Evolutionary conservation across 2,113 vertebrate species (phyloP), one percentile per base, ranked within the genome.

Genomic region (Silurus asotus): DNA sequence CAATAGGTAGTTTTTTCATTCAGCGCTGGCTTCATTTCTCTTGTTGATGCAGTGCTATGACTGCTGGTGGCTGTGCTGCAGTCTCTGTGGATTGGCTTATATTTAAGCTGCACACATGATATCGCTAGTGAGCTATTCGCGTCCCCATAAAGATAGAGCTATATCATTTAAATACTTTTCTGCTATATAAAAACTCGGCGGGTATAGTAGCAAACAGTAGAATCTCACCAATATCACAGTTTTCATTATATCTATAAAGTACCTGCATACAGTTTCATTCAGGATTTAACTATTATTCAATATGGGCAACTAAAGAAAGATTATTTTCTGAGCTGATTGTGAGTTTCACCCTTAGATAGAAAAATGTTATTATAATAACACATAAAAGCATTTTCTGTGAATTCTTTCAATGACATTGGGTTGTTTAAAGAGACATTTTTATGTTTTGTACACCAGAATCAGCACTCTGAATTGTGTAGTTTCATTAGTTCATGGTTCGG

Each of bases 141-240:
- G 89, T 89, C 86, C 90, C 89, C 90, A 89, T 91, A 90, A 94
- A 92, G 86, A 88, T 91, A 91, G 85, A 84, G 78, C 89, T 79
- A 74, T 89, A 69, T 79, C 70, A 20, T 83, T 90, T 75, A 88
- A 83, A 85, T 89, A 88, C 65, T 82, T 83, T 78, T 75, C n/a
- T 15, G 49, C 53, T 56, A 20, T 49, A 58, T 77, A 77, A 88
- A 86, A 72, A 62, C 74, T 77, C n/a, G 5, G n/a, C 7, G 15
- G 6, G 45, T 19, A 72, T 9, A 72, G 37, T 72, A 48, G 9
- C 3, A 19, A 3, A 48, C 15, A 19, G 6, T 20, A 13, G 65
- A 72, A 37, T 67, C 65, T 28, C 67, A 70, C 6, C 45, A 20
- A 13, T 25, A 53, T 76, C 11, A 11, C 74, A 53, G 74, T 14